A percentile compares a stretch with the other conserved stretches of the same genome.
phyloP scores from a whole-genome alignment of 1,140 invertebrate species.

The Caenorhabditis briggsae region DNA sequence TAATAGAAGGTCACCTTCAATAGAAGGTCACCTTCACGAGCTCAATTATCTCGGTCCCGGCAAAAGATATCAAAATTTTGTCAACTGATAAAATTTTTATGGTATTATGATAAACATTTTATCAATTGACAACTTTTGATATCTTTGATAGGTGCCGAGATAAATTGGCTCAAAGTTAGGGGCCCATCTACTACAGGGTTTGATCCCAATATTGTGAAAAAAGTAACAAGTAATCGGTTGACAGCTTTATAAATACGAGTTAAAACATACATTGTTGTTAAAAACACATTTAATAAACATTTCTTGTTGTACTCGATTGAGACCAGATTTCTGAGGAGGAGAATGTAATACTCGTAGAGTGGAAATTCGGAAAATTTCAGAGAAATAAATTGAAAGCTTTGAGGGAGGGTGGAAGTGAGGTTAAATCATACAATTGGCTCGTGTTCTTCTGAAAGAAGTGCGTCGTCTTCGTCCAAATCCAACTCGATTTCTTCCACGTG shows the following conservation, averaged over 20 bases:
- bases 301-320: slow-evolving; percentile 34
- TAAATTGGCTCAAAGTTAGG: too few species aligned
- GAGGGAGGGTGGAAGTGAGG: background rate
- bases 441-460: background rate
- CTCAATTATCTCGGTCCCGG: too few species aligned
- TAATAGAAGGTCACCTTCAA: too few species aligned
- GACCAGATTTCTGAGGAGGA: background rate
- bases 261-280: background rate
- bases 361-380: background rate
- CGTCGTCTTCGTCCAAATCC: slow-evolving; percentile 15
- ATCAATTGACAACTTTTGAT: too few species aligned
- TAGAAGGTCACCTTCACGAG: too few species aligned
- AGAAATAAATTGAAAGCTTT: slow-evolving; percentile 14
- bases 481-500: slow-evolving; percentile 1
- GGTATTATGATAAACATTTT: too few species aligned
- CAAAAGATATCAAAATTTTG: too few species aligned
- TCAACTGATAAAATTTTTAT: too few species aligned
- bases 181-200: too few species aligned
- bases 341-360: slow-evolving; percentile 29
- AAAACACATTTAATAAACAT: background rate
- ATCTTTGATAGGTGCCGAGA: too few species aligned
- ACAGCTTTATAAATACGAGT: slow-evolving; percentile 55
- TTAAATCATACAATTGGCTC: slow-evolving; percentile 18
- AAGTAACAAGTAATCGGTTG: slow-evolving; percentile 25
- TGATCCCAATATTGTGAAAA: background rate